phyloP scores from a whole-genome alignment of 2,113 vertebrate genomes.

The Guaruba guarouba region DNA sequence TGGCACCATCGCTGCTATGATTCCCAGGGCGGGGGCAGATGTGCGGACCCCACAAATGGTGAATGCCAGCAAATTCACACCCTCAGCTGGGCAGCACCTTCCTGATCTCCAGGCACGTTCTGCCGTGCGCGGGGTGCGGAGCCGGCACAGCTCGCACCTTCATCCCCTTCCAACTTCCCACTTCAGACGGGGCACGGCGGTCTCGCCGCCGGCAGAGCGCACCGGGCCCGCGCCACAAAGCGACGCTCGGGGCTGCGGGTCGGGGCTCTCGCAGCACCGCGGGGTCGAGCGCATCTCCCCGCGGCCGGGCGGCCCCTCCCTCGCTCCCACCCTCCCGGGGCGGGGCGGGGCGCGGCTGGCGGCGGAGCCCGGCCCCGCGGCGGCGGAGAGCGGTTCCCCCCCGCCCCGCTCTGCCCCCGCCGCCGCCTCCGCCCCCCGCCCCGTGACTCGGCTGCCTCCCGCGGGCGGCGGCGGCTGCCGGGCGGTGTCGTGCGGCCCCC shows the following conservation, averaged over 20 bases:
- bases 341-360: too few relatives aligned
- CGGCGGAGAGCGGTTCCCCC: too few relatives aligned
- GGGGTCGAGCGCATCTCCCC: background rate
- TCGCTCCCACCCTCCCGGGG: background rate
- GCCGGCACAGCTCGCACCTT: background rate
- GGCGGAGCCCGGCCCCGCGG: too few relatives aligned
- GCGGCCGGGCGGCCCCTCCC: background rate
- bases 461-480: conserved; percentile 16
- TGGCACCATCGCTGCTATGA: background rate
- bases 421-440: background rate
- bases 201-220: background rate
- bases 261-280: too few relatives aligned
- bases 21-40: background rate
- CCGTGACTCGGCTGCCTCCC: conserved; percentile 19
- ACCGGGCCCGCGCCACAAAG: background rate
- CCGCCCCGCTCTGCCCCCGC: too few relatives aligned
- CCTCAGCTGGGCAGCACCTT: background rate
- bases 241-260: background rate
- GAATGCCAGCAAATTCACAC: background rate
- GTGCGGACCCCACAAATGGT: background rate
- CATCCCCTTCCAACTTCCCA: accelerated
- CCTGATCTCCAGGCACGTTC: background rate
- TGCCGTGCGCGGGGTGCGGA: too few relatives aligned
- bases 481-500: conserved; percentile 40
- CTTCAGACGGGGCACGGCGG: background rate